Percentiles rank a stretch among this genome's conserved stretches.
Evolutionary conservation across 2,888 invertebrate species (phyloP).

Genomic region (Beris chalybata): DNA sequence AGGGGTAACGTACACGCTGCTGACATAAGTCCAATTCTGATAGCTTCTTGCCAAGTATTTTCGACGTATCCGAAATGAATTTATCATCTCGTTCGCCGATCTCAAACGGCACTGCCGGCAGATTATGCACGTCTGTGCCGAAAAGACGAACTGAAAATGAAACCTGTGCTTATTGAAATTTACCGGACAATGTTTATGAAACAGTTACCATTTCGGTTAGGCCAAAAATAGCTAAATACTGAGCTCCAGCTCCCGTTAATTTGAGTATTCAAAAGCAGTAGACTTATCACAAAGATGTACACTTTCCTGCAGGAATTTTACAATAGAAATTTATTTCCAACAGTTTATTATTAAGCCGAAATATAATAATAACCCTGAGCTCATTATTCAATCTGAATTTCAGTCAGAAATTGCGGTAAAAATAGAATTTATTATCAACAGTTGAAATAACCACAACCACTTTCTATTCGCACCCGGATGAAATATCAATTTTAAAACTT

Average conservation of each 20-base stretch:
- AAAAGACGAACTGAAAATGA: constrained; percentile 12
- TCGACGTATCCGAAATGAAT: constrained; percentile 64
- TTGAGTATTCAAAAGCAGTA: constrained; percentile 32
- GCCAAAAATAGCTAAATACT: constrained; percentile 34
- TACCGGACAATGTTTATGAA: neutral
- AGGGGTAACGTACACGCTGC: constrained; percentile 57
- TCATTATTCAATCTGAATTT: constrained; percentile 11
- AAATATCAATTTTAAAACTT: too few relatives aligned
- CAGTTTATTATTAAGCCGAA: neutral
- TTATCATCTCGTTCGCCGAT: constrained; percentile 62
- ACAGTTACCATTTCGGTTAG: constrained; percentile 25
- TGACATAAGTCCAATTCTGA: constrained; percentile 66
- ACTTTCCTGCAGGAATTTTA: constrained; percentile 28
- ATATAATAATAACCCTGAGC: constrained; percentile 12
- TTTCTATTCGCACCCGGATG: too few relatives aligned
- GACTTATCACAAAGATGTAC: constrained; percentile 25
- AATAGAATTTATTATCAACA: constrained; percentile 17
- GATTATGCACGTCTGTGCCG: constrained; percentile 6
- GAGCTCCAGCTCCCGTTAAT: constrained; percentile 31
- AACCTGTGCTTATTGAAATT: neutral
- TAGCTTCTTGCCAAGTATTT: constrained; percentile 60
- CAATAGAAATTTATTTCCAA: neutral
- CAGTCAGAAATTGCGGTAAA: constrained; percentile 12
- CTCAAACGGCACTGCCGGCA: constrained; percentile 58
- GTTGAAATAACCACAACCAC: neutral